A percentile compares a stretch with the other conserved stretches of the same genome.
These are phyloP conservation scores for Terebella lapidaria DNA, from an alignment of 2,888 invertebrate genomes.

Conservation along the genomic window DNA sequence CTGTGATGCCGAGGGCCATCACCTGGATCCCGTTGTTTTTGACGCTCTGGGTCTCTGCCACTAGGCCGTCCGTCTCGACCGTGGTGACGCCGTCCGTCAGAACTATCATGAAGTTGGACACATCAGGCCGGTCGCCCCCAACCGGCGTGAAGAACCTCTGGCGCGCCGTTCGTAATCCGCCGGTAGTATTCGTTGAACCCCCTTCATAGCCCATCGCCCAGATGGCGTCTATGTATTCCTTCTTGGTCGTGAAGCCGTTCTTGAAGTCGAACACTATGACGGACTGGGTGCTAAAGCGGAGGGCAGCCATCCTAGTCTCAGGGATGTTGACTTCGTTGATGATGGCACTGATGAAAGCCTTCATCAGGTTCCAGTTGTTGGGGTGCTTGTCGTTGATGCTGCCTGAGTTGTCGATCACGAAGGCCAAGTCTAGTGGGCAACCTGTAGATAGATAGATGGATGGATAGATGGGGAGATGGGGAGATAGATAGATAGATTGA, in stretches of 20 bases:
- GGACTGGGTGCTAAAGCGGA: slow-evolving; percentile 9
- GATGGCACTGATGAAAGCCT: slow-evolving; percentile 10
- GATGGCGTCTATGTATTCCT: slow-evolving; percentile 1
- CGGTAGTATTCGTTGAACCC: slow-evolving; percentile 19
- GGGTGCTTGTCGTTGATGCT: slow-evolving; percentile 8
- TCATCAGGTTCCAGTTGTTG: slow-evolving; percentile 16
- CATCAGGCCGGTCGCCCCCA: slow-evolving; percentile 11
- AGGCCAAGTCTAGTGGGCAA: slow-evolving; percentile 9
- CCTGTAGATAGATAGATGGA: slow-evolving; percentile 2
- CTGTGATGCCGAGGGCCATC: background rate
- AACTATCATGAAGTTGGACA: slow-evolving; percentile 11
- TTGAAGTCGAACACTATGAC: slow-evolving; percentile 10
- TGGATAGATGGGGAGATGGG: background rate
- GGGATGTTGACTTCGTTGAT: slow-evolving; percentile 4
- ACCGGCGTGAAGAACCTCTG: background rate
- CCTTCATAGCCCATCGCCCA: slow-evolving; percentile 7
- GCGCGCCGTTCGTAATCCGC: slow-evolving; percentile 11
- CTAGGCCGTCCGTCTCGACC: background rate
- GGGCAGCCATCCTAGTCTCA: slow-evolving; percentile 2
- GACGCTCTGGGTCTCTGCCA: background rate
- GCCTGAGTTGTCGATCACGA: slow-evolving; percentile 11
- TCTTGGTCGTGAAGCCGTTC: slow-evolving; percentile 2
- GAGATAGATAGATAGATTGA: background rate
- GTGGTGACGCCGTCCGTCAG: slow-evolving; percentile 14
- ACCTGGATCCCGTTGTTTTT: background rate